Evolutionary conservation across 2,797 vertebrate species (phyloP).

Genomic region (Dipus sagitta): DNA sequence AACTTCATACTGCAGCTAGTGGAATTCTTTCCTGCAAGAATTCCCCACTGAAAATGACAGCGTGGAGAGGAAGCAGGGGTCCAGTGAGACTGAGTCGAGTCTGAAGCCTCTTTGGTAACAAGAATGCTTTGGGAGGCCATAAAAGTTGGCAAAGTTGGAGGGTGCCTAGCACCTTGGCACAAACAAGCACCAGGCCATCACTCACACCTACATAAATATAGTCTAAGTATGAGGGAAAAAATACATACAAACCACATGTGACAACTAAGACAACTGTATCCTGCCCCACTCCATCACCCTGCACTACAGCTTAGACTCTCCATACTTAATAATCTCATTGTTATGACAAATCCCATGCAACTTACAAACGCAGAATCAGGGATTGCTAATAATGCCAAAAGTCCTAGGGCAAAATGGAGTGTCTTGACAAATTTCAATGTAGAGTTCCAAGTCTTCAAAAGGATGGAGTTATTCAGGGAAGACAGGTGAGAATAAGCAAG

Average conservation of each 20-base stretch:
- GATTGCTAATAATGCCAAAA: slow-evolving; percentile 57
- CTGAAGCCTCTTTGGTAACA: slow-evolving; percentile 83
- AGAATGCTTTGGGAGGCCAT: slow-evolving; percentile 80
- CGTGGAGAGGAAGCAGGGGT: slow-evolving; percentile 46
- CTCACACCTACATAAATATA: slow-evolving; percentile 74
- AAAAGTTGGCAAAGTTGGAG: slow-evolving; percentile 71
- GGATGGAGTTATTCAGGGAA: slow-evolving; percentile 47
- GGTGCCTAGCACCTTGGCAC: slow-evolving; percentile 83
- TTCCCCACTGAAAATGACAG: slow-evolving; percentile 66
- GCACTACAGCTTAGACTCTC: slow-evolving; percentile 53
- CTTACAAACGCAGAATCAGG: slow-evolving; percentile 58
- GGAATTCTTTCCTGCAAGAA: slow-evolving; percentile 67
- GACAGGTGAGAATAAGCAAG: slow-evolving; percentile 37
- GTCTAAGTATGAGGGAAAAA: slow-evolving; percentile 70
- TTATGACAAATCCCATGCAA: slow-evolving; percentile 52
- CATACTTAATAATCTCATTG: slow-evolving; percentile 57
- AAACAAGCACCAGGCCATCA: slow-evolving; percentile 78
- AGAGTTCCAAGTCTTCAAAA: slow-evolving; percentile 62
- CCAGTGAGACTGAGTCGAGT: slow-evolving; percentile 67
- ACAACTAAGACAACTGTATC: slow-evolving; percentile 49
- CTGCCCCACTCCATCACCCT: slow-evolving; percentile 32
- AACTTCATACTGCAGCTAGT: slow-evolving; percentile 49
- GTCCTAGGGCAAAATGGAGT: slow-evolving; percentile 40
- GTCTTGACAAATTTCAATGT: slow-evolving; percentile 48
- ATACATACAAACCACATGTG: slow-evolving; percentile 53